Conservation (phyloP, 2,797 vertebrate genomes). For the Chelmon rostratus region DNA sequence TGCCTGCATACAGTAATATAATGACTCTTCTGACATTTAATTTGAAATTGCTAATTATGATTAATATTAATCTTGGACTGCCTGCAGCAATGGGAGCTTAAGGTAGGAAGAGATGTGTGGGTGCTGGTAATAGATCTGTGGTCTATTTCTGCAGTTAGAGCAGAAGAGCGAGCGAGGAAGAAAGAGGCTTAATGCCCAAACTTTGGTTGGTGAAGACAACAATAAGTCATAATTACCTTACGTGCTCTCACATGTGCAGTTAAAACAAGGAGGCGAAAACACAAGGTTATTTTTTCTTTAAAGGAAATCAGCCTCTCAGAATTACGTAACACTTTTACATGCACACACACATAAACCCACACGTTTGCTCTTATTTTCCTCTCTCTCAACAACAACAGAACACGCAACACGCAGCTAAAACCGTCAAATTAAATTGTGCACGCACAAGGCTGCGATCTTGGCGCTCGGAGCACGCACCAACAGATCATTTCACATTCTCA, state of each 20-base stretch:
- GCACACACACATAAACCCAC: slow-evolving; percentile 14
- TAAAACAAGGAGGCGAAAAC: not conserved
- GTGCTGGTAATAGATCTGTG: slow-evolving; percentile 11
- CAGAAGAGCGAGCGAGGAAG: slow-evolving; percentile 1
- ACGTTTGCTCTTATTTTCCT: slow-evolving; percentile 6
- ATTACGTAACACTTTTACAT: slow-evolving; percentile 29
- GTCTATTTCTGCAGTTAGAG: slow-evolving; percentile 47
- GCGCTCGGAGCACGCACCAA: not conserved
- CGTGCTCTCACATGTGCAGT: slow-evolving; percentile 5
- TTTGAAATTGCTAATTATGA: slow-evolving; percentile 4
- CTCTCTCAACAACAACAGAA: slow-evolving; percentile 41
- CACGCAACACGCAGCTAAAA: slow-evolving; percentile 4
- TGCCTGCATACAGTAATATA: slow-evolving; percentile 1
- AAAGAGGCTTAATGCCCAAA: not conserved
- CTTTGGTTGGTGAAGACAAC: slow-evolving; percentile 18
- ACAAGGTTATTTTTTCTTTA: not conserved
- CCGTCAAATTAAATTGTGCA: slow-evolving; percentile 12
- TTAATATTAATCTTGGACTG: slow-evolving; percentile 13
- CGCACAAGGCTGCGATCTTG: not conserved
- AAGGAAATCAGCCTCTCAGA: slow-evolving; percentile 17
- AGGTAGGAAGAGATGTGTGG: slow-evolving; percentile 45
- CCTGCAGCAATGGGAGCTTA: slow-evolving; percentile 2
- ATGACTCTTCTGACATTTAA: not conserved
- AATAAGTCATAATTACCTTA: slow-evolving; percentile 20
- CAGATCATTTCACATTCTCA: slow-evolving; percentile 32